Percentiles rank a stretch among this genome's conserved stretches.
Conservation (phyloP, 2,888 invertebrate species). For the Diogma glabrata region DNA sequence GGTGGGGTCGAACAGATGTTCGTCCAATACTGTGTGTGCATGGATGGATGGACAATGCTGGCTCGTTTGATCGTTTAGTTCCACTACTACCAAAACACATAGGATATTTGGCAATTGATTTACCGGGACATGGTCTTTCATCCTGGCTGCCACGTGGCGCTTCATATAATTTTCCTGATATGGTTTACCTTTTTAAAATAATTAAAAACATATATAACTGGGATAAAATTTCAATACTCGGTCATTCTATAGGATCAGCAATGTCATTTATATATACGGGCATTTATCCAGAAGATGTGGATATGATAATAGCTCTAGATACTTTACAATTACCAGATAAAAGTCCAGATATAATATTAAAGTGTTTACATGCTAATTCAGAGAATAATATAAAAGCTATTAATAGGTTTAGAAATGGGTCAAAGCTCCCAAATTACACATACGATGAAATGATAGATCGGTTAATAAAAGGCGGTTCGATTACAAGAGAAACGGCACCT, state of each 20-base stretch:
- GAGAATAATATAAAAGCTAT: constrained; percentile 15
- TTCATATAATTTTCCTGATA: constrained; percentile 37
- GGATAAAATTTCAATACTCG: constrained; percentile 54
- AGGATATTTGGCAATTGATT: constrained; percentile 48
- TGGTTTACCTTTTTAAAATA: constrained; percentile 39
- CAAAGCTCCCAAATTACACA: constrained; percentile 49
- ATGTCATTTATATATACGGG: constrained; percentile 47
- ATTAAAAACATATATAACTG: constrained; percentile 53
- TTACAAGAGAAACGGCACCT: constrained; percentile 42
- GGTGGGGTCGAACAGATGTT: constrained; percentile 53
- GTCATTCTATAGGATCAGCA: constrained; percentile 57
- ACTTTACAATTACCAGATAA: constrained; percentile 26
- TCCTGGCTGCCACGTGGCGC: constrained; percentile 52
- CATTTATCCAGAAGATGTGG: constrained; percentile 45
- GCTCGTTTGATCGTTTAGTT: constrained; percentile 57
- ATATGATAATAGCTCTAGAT: constrained; percentile 30
- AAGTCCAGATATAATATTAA: constrained; percentile 25
- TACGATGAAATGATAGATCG: constrained; percentile 48
- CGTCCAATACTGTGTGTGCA: constrained; percentile 61
- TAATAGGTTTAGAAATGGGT: constrained; percentile 19
- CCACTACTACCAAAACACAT: constrained; percentile 43
- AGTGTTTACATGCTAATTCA: constrained; percentile 36
- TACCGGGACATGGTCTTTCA: constrained; percentile 61
- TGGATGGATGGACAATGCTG: constrained; percentile 69
- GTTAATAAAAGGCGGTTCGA: constrained; percentile 45